phyloP scores from a whole-genome alignment of 2,113 vertebrate species.

The Paradisaea rubra region DNA sequence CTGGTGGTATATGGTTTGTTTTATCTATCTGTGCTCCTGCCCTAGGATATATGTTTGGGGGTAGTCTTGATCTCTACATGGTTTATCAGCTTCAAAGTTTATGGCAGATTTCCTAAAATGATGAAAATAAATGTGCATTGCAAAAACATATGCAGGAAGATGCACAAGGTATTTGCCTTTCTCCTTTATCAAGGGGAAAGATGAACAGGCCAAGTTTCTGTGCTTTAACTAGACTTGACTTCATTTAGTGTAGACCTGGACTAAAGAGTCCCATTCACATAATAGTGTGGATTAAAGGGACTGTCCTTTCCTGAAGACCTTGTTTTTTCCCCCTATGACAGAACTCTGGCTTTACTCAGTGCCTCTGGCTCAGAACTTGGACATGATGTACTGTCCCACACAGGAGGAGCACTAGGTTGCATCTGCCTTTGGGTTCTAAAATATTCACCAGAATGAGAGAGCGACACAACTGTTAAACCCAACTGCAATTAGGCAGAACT shows the following conservation, averaged over 20 bases:
- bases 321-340: not conserved
- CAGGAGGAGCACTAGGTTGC: not conserved
- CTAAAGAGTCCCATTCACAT: not conserved
- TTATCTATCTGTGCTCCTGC: not conserved
- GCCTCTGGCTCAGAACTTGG: not conserved
- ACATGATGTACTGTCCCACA: rapidly evolving
- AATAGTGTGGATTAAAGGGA: not conserved
- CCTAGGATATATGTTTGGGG: not conserved
- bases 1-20: not conserved
- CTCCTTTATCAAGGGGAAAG: not conserved
- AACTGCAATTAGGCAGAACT: not conserved
- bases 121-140: not conserved
- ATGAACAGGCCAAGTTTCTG: not conserved
- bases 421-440: not conserved
- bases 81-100: not conserved
- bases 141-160: not conserved
- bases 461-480: not conserved
- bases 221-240: not conserved
- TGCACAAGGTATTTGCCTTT: not conserved
- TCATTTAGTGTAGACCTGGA: not conserved
- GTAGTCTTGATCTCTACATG: not conserved
- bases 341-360: not conserved
- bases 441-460: not conserved
- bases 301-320: not conserved
- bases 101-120: not conserved